phyloP scores from a whole-genome alignment of 2,888 invertebrate genomes.

The Galerucella calmariensis region DNA sequence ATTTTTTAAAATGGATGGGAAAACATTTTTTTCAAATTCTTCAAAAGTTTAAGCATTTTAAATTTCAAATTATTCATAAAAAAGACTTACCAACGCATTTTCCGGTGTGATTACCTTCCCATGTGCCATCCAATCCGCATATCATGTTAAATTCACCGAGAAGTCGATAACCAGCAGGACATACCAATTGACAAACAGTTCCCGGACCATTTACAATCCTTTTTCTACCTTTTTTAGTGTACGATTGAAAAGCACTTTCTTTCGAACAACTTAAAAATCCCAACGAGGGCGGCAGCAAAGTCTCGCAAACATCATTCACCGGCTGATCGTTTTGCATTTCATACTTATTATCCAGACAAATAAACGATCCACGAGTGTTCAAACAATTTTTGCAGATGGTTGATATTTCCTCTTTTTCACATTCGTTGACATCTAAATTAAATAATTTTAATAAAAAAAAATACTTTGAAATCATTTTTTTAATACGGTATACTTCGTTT shows the following conservation, averaged over 20 bases:
- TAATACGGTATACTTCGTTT: neutral
- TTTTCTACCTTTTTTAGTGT: constrained; percentile 55
- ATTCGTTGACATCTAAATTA: constrained; percentile 74
- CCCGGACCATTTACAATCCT: constrained; percentile 64
- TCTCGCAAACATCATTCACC: constrained; percentile 57
- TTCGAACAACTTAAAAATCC: constrained; percentile 67
- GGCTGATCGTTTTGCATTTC: constrained; percentile 51
- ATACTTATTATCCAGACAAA: constrained; percentile 57
- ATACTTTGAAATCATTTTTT: neutral
- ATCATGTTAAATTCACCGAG: constrained; percentile 65
- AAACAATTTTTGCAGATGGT: constrained; percentile 67
- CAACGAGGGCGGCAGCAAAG: constrained; percentile 63
- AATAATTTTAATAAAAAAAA: neutral
- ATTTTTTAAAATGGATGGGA: too few species aligned
- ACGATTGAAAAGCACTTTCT: constrained; percentile 46
- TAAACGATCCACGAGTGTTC: constrained; percentile 74
- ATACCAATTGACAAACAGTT: constrained; percentile 66
- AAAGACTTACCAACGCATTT: constrained; percentile 64
- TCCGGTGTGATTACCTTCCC: constrained; percentile 65
- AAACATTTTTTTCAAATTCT: too few species aligned
- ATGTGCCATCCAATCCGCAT: constrained; percentile 64
- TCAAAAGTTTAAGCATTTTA: neutral
- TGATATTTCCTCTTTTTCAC: constrained; percentile 63
- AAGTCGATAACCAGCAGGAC: constrained; percentile 64
- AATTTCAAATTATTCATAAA: constrained; percentile 1